Evolutionary conservation across 2,113 vertebrate species (phyloP).

Genomic region (Sinosuthora webbiana): DNA sequence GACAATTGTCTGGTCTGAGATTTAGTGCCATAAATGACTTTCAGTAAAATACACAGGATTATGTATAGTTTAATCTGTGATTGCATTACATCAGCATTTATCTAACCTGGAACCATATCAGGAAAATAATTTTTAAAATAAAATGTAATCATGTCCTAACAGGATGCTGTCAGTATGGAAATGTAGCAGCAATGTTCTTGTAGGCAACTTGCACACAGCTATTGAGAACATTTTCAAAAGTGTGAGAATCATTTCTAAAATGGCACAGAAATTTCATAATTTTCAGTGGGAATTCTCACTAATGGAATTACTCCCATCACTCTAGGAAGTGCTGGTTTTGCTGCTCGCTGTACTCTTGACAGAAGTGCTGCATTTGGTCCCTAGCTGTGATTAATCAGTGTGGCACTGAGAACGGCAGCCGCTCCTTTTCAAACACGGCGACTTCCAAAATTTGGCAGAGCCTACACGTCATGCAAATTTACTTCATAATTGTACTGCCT

Average conservation of each 20-base stretch:
- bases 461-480: slow-evolving; percentile 60
- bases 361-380: slow-evolving; percentile 61
- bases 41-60: neutral
- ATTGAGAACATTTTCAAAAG: neutral
- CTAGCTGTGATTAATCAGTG: slow-evolving; percentile 63
- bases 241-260: neutral
- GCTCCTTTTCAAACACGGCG: slow-evolving; percentile 54
- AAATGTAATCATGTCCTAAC: neutral
- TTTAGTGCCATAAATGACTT: neutral
- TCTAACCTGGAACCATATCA: neutral
- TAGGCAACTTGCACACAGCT: neutral
- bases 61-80: neutral
- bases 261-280: neutral
- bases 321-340: slow-evolving; percentile 70
- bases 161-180: neutral
- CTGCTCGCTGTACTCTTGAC: slow-evolving; percentile 65
- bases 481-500: slow-evolving; percentile 39
- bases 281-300: slow-evolving; percentile 64
- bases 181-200: neutral
- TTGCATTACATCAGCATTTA: neutral
- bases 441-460: slow-evolving; percentile 73
- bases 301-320: slow-evolving; percentile 66
- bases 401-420: slow-evolving; percentile 17
- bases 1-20: neutral
- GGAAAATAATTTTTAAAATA: neutral